Evolutionary conservation across 2,888 invertebrate genomes (phyloP).

Genomic region (Sarcophaga variegata): DNA sequence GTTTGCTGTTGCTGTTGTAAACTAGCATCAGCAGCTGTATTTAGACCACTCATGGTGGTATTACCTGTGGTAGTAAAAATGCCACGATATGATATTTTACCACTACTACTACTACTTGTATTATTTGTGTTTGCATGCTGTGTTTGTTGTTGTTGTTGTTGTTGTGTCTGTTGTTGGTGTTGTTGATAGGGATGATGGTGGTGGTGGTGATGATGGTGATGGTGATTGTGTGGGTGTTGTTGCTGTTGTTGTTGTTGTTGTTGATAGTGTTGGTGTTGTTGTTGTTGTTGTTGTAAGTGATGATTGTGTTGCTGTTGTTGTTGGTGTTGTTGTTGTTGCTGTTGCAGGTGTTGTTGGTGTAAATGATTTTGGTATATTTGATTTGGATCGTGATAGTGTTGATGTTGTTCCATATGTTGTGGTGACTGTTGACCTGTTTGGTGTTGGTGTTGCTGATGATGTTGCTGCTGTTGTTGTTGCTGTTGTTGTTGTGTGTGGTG

Average conservation of each 20-base stretch:
- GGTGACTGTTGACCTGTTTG: slow-evolving; percentile 73
- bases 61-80: slow-evolving; percentile 88
- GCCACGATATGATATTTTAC: slow-evolving; percentile 86
- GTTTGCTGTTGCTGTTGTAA: slow-evolving; percentile 65
- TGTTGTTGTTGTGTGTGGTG: slow-evolving; percentile 64
- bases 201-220: slow-evolving; percentile 70
- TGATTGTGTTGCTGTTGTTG: slow-evolving; percentile 74
- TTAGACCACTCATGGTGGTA: slow-evolving; percentile 80
- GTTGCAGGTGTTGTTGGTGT: slow-evolving; percentile 72
- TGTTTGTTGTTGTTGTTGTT: slow-evolving; percentile 77
- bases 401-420: slow-evolving; percentile 76
- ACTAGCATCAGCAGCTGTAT: slow-evolving; percentile 61
- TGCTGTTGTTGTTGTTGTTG: slow-evolving; percentile 76
- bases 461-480: slow-evolving; percentile 76
- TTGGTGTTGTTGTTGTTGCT: slow-evolving; percentile 74
- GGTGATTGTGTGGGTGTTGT: slow-evolving; percentile 74
- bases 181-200: slow-evolving; percentile 79
- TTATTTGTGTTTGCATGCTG: slow-evolving; percentile 79
- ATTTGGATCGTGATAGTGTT: slow-evolving; percentile 72
- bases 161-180: slow-evolving; percentile 80
- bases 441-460: slow-evolving; percentile 75
- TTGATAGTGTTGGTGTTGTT: slow-evolving; percentile 75
- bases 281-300: slow-evolving; percentile 74
- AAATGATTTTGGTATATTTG: slow-evolving; percentile 59
- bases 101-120: slow-evolving; percentile 78